A percentile compares a stretch with the other conserved stretches of the same genome.
Conservation (phyloP, 2,113 vertebrate genomes). For the Aegypius monachus region DNA sequence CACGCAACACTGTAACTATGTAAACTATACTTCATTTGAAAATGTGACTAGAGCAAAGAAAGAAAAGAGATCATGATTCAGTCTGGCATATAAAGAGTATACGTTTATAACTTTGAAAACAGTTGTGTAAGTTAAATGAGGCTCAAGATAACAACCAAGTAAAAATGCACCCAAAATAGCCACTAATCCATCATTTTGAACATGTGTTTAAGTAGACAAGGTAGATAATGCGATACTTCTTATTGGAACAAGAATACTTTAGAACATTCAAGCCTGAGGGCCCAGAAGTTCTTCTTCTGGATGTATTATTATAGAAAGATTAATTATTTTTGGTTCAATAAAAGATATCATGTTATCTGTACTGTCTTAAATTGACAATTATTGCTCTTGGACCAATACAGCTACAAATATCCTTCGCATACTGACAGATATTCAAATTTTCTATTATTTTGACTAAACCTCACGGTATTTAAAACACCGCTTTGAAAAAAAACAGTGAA, state of each 20-base stretch:
- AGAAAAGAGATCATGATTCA: neutral
- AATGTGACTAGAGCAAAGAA: neutral
- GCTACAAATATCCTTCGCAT: neutral
- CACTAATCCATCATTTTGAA: slow-evolving; percentile 27
- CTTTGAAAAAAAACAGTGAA: neutral
- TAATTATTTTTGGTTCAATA: neutral
- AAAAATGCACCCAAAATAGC: slow-evolving; percentile 45
- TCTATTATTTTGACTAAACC: neutral
- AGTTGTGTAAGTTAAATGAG: neutral
- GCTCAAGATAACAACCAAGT: neutral
- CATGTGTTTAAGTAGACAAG: neutral
- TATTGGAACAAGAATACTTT: neutral
- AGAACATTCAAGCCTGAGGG: neutral
- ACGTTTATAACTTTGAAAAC: neutral
- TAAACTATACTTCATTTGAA: neutral
- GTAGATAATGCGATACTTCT: slow-evolving; percentile 11
- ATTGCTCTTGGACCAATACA: neutral
- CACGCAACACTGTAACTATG: neutral
- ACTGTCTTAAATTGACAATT: neutral
- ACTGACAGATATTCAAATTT: neutral
- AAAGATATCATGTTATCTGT: neutral
- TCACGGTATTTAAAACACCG: neutral
- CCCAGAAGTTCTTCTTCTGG: neutral
- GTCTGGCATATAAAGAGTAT: neutral
- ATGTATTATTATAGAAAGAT: neutral